Base-by-base conservation (phyloP, 2,797 vertebrate genomes). In the Eutrigla gurnardus region DNA sequence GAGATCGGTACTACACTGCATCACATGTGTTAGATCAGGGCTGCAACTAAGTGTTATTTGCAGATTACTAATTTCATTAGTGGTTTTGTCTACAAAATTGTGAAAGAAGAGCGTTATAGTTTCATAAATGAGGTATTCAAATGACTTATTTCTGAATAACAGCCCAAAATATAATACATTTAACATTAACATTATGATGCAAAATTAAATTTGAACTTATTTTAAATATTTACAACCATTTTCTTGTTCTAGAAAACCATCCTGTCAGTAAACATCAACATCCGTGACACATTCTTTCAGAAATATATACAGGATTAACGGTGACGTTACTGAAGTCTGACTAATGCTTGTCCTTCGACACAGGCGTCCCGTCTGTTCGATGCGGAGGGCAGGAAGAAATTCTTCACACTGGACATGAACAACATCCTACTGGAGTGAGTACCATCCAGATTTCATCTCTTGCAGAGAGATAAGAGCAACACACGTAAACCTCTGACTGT, bases 321-420 rank as follows among this genome's bases (percentile, higher is more conserved):
- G 40, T 45, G 17, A 52, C 15, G 0, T 14, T 12, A 11, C 9
- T 35, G 0, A 15, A 12, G 1, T 60, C 8, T n/a, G 7, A 46
- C 18, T 77, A 46, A 65, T 15, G 0, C 7, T 46, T 65, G 42
- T 76, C 49, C 58, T 32, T 55, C 68, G 74, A 62, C 18, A 3
- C 91, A 99, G 98, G 98, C 97, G 6, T 97, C 97, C 75, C 97
- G 97, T 83, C 95, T 97, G 92, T 98, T 98, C 86, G 98, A 98
- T 83, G 94, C 97, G 92, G 98, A 99, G 93, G 97, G 98, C 88
- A 96, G 97, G 81, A 99, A 99, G 94, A 99, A 99, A 86, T 98
- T 99, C 94, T 99, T 99, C 93, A 99, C 97, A 0, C 94, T 98
- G 93, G 98, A 99, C 90, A 99, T 99, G 96, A 99, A 99, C 95